These are phyloP conservation scores for Pristionchus mayeri DNA, from an alignment of 2,888 invertebrate species.

Conservation along the genomic window DNA sequence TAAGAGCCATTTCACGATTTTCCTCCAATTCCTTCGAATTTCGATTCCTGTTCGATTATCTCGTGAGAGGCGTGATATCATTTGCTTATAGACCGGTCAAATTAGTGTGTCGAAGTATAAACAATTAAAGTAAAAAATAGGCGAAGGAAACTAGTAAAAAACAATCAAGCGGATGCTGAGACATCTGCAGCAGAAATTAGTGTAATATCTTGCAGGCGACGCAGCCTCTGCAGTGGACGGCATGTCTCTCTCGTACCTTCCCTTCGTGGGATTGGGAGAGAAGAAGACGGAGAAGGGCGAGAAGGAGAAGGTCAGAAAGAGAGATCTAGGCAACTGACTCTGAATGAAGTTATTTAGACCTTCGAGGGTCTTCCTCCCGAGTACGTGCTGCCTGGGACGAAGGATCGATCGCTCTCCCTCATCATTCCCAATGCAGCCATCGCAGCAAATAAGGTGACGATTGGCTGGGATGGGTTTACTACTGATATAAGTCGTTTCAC, in stretches of 20 bases:
- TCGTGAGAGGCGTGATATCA: too few species aligned
- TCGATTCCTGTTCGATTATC: too few species aligned
- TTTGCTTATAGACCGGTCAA: too few species aligned
- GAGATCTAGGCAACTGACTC: too few species aligned
- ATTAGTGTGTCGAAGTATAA: too few species aligned
- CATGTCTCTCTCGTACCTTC: constrained; percentile 93
- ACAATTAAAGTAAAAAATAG: too few species aligned
- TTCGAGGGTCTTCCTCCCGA: constrained; percentile 72
- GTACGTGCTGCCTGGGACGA: constrained; percentile 66
- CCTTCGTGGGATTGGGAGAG: constrained; percentile 86
- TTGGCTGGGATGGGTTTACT: background rate
- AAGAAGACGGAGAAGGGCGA: constrained; percentile 55
- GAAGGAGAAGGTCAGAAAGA: constrained; percentile 51
- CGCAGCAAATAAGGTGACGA: background rate
- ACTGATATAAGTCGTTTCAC: too few species aligned
- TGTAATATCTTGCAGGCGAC: constrained; percentile 81
- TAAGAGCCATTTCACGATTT: too few species aligned
- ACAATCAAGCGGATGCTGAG: too few species aligned
- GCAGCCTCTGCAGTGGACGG: constrained; percentile 86
- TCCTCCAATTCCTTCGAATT: too few species aligned
- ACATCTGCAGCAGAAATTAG: too few species aligned
- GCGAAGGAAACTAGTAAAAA: too few species aligned
- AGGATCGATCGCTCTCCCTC: constrained; percentile 61
- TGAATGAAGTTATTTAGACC: constrained; percentile 13
- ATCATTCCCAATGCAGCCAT: constrained; percentile 48